Evolutionary conservation across 1,140 invertebrate species (phyloP), one percentile per base, ranked within the genome.

Genomic region (Octopus sinensis): DNA sequence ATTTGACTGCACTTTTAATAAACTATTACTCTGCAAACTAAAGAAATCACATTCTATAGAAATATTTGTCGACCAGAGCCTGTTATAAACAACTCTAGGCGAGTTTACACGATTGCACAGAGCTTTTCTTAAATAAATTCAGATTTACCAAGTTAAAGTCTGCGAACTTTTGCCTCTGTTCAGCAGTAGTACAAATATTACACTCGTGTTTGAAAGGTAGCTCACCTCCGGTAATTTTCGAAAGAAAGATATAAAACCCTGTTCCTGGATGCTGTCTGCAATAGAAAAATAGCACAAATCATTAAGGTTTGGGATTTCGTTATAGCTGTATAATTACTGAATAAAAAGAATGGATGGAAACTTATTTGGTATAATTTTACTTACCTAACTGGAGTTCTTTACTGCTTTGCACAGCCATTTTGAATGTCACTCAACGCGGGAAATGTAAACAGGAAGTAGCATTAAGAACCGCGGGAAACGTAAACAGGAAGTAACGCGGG

Each of bases 181-280:
- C 17, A 62, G 9, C 17, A 12, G 9, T 62, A 62, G 30, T 43
- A 43, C 30, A 43, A 43, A 43, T 43, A 43, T 43, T 43, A 43
- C 30, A 43, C 30, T 43, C 30, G 30, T 43, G 30, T 43, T 43
- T 43, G 30, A 43, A 43, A 43, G 30, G 30, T 23, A n/a, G 43
- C 80, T 82, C 83, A 90, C 89, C 87, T 88, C 86, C 80, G 88
- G 86, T 56, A 90, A 79, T 52, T 81, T 81, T 80, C 84, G 85
- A 81, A 85, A 85, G 80, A 86, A 90, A 12, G 84, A 78, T 17
- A 88, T 71, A 83, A 90, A 90, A 9, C 86, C 87, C 53, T 85
- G 85, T 78, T 89, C 88, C 79, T 90, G 88, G 23, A 83, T 79
- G 52, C 73, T 80, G 84, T 88, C 88, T 88, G 84, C 52, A 85